phyloP scores from a whole-genome alignment of 2,113 vertebrate genomes.

The Otolemur garnettii region DNA sequence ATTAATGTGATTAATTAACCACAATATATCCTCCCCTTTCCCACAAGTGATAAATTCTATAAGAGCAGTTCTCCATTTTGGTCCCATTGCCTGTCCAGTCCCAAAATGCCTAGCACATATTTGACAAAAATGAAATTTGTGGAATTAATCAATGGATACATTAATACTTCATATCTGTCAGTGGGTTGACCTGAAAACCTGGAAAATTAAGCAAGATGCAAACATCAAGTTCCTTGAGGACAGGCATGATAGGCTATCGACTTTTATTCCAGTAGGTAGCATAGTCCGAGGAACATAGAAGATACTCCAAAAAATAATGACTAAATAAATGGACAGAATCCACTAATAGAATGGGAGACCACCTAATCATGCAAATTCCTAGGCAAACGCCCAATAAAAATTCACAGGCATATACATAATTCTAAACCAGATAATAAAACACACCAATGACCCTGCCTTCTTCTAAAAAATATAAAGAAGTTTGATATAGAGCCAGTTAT shows the following conservation, averaged over 20 bases:
- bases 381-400: constrained; percentile 32
- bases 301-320: background rate
- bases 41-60: background rate
- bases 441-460: background rate
- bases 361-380: background rate
- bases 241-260: background rate
- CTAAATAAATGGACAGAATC: background rate
- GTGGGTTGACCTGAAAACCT: background rate
- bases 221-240: background rate
- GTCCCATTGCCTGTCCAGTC: background rate
- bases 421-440: constrained; percentile 20
- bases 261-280: background rate
- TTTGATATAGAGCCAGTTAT: background rate
- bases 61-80: background rate
- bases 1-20: background rate
- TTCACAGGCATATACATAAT: background rate
- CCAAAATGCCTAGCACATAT: background rate
- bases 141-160: constrained; percentile 4
- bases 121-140: background rate
- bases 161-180: background rate
- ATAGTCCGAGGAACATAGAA: background rate
- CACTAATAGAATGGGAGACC: background rate
- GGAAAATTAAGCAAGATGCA: background rate
- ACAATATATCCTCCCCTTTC: background rate
- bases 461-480: constrained; percentile 9